Evolutionary conservation across 2,797 vertebrate species (phyloP), one percentile per base, ranked within the genome.

Genomic region (Ciconia nigra): DNA sequence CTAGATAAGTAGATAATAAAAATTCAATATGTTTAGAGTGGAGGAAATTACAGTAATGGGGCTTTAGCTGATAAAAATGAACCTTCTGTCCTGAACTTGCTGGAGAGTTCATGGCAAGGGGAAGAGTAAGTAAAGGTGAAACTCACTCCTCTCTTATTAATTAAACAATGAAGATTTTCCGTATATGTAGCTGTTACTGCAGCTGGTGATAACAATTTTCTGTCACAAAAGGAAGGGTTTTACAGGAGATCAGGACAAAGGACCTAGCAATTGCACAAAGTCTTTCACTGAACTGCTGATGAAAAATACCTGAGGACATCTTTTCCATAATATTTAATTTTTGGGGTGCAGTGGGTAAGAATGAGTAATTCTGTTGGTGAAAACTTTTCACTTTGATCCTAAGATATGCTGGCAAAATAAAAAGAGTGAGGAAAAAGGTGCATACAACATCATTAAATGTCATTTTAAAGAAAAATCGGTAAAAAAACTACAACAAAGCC

Each of bases 381-480:
- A 59, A 94, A 52, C 13, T 61, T 83, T 58, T 47, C 5, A 19
- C 18, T 79, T 79, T 54, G 31, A 41, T 72, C 33, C 21, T 21
- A 49, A 69, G 42, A 12, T 58, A 24, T 0, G 37, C 17, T 24
- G 35, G 21, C 28, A 63, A 77, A 85, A 72, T 8, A 79, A 28
- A 55, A 52, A 28, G 3, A 14, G 25, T 10, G 52, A 4, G 15
- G 9, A 7, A 13, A 5, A 4, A 10, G 33, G 10, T 1, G 0
- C 26, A 17, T 58, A 5, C 1, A 44, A 4, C 26, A 49, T 83
- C 7, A 15, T 51, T 20, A 42, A 28, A 69, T 8, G 47, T 25
- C 6, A 41, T 73, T 58, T 78, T 59, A 44, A 71, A 55, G 33
- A 59, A 47, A 65, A 47, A 31, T 15, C 6, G 35, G 35, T 81